Conservation (phyloP, 2,888 invertebrate genomes). For the Cephus runcator region DNA sequence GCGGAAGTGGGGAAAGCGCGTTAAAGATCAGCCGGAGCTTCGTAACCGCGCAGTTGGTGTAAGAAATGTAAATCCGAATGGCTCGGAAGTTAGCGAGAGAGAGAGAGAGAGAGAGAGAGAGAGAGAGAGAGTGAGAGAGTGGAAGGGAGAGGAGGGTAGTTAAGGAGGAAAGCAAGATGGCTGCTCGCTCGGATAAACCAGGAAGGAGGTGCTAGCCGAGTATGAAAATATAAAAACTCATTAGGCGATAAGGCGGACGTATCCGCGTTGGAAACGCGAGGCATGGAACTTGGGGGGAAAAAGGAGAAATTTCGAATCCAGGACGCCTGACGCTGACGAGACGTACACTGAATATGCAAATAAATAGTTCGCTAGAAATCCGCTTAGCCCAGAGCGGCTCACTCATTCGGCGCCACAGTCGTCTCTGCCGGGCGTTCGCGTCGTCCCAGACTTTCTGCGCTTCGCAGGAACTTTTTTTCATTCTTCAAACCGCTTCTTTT, state of each 20-base stretch:
- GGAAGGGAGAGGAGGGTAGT: neutral
- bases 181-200: neutral
- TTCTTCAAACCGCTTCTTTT: too few relatives aligned
- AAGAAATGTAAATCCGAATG: too few relatives aligned
- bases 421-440: too few relatives aligned
- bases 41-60: too few relatives aligned
- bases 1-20: neutral
- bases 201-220: neutral
- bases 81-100: neutral
- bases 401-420: too few relatives aligned
- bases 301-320: neutral
- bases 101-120: neutral
- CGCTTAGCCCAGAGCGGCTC: neutral
- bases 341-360: neutral
- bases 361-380: slow-evolving; percentile 11
- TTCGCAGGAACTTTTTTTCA: too few relatives aligned
- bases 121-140: too few relatives aligned
- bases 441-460: too few relatives aligned
- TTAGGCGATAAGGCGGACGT: slow-evolving; percentile 9
- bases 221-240: slow-evolving; percentile 11
- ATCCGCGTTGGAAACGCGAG: neutral
- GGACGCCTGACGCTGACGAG: slow-evolving; percentile 3
- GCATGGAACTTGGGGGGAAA: slow-evolving; percentile 1
- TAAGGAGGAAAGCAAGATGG: neutral
- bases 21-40: too few relatives aligned